Percentiles rank a stretch among this genome's conserved stretches.
phyloP scores from a whole-genome alignment of 2,888 invertebrate genomes.

The Creontiades dilutus region DNA sequence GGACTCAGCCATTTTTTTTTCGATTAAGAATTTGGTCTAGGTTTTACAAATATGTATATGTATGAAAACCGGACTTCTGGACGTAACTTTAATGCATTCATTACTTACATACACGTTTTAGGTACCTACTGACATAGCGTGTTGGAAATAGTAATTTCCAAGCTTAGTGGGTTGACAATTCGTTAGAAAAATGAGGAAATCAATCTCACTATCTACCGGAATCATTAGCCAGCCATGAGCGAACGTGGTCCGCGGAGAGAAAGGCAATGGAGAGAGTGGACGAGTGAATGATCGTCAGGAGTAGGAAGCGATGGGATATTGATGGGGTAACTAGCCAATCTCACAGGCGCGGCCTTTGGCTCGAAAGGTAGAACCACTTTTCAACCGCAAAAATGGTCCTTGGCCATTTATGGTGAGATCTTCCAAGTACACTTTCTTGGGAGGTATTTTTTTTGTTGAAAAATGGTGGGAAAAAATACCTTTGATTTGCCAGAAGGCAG shows the following conservation, averaged over 20 bases:
- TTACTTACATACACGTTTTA: no score
- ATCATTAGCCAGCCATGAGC: background rate
- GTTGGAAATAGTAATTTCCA: no score
- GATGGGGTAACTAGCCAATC: background rate
- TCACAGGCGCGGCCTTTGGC: background rate
- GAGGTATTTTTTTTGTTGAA: background rate
- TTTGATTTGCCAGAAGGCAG: background rate
- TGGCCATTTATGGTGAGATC: background rate
- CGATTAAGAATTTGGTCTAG: no score
- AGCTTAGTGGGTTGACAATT: no score
- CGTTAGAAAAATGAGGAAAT: no score
- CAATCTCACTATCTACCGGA: no score
- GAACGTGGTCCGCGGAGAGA: background rate
- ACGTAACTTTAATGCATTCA: no score
- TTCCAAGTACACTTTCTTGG: background rate
- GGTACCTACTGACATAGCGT: no score
- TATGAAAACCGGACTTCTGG: no score
- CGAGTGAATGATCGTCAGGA: background rate
- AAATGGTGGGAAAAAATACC: background rate
- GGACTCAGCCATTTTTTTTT: no score
- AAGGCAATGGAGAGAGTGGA: background rate
- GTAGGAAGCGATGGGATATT: constrained; percentile 23
- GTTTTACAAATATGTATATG: no score
- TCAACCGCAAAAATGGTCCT: background rate
- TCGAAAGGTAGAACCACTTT: background rate